Evolutionary conservation across 2,113 vertebrate genomes (phyloP), one percentile per base, ranked within the genome.

Genomic region (Speoplatyrhinus poulsoni): DNA sequence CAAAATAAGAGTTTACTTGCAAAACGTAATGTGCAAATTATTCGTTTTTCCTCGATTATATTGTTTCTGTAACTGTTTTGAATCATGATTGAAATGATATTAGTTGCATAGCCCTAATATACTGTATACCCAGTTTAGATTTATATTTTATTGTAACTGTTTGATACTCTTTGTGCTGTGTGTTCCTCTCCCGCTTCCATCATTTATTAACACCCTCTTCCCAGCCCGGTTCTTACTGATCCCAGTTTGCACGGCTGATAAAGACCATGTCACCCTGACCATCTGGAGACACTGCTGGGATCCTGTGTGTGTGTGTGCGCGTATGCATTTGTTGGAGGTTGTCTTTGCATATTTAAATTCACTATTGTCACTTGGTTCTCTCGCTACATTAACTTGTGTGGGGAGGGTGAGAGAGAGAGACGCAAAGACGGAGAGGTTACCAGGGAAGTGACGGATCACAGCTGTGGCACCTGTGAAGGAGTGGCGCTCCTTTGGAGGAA

Each of bases 201-300:
- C 59, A 75, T 56, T 53, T 62, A 73, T 66, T 74, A 73, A 85
- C 67, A 65, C 75, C 46, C 63, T 57, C 83, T 80, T 86, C 74
- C 80, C 76, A 64, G 68, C 74, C 73, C 83, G 77, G 70, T 87
- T 91, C 66, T 78, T 75, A 87, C 78, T 84, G 69, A 85, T 84
- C 75, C 70, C 69, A 72, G 65, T 80, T 75, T 85, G 75, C 74
- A 74, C 56, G 72, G 59, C 72, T 87, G 86, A 90, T 89, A 82
- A 86, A 89, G 75, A 75, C 78, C 82, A 73, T 85, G 84, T 91
- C 87, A 32, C 73, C 78, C 62, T 46, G 54, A 65, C 81, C 86
- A 91, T 91, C 86, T 87, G 87, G 90, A 89, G 81, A 69, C 69
- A 65, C 67, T 89, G 16, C 90, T 54, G 49, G 8, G 19, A 46